Conservation (phyloP, 2,888 invertebrate genomes). For the Hermaeophaga mercurialis region DNA sequence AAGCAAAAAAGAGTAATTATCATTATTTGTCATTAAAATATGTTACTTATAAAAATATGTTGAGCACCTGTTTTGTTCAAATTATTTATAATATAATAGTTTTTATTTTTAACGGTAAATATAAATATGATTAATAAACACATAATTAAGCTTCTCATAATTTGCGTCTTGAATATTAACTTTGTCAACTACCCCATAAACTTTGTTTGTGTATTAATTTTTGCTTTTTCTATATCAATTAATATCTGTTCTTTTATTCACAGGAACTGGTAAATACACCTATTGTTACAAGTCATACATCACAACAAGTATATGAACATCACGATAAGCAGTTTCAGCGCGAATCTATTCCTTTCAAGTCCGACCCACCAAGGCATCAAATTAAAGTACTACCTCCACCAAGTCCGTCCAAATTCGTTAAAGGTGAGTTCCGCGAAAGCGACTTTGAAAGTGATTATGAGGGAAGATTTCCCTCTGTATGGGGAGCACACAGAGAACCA, state of each 20-base stretch:
- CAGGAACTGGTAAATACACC: constrained; percentile 64
- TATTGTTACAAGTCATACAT: constrained; percentile 59
- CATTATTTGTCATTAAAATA: no score
- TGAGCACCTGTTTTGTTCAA: no score
- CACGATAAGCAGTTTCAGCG: constrained; percentile 53
- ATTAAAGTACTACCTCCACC: constrained; percentile 61
- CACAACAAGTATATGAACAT: constrained; percentile 51
- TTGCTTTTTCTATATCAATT: background rate
- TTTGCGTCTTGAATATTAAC: background rate
- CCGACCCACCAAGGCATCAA: constrained; percentile 53
- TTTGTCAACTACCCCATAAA: background rate
- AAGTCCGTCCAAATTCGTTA: constrained; percentile 70
- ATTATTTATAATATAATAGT: no score
- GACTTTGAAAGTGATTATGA: constrained; percentile 77
- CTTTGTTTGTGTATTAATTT: background rate
- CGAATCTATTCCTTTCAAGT: constrained; percentile 59
- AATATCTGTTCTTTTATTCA: constrained; percentile 21
- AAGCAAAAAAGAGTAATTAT: no score
- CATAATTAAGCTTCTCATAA: no score
- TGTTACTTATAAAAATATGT: no score
- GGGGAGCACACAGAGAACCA: constrained; percentile 64
- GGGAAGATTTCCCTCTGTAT: constrained; percentile 65
- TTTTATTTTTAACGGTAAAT: no score
- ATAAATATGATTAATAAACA: background rate
- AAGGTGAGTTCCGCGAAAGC: constrained; percentile 69